Percentiles rank a stretch among this genome's conserved stretches.
These are phyloP conservation scores for Chydorus sphaericus DNA, from an alignment of 2,888 invertebrate genomes.

Conservation along the genomic window DNA sequence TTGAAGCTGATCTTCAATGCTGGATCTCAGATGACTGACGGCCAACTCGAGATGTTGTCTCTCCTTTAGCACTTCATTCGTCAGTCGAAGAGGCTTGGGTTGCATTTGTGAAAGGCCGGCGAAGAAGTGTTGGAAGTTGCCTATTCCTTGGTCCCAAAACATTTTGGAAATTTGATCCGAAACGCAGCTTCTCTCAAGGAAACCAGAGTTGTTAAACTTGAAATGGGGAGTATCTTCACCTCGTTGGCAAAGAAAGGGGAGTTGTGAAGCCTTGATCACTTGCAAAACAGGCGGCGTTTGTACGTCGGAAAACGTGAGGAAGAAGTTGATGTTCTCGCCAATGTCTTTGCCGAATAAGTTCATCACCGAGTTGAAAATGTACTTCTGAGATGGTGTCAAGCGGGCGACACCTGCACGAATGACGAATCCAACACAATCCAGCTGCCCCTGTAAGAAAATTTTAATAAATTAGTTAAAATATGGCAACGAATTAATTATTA, in stretches of 20 bases:
- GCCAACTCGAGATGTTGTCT: conserved; percentile 16
- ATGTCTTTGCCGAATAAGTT: conserved; percentile 20
- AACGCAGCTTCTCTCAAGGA: conserved; percentile 7
- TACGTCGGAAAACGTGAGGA: conserved; percentile 20
- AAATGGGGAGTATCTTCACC: conserved; percentile 12
- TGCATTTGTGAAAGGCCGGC: conserved; percentile 13
- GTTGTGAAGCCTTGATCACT: conserved; percentile 15
- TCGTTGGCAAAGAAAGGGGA: no score
- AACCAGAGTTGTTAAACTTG: conserved; percentile 20
- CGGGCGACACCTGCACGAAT: conserved; percentile 17
- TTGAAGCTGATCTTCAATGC: no score
- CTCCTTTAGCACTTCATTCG: conserved; percentile 19
- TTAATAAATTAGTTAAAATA: no score
- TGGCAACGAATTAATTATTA: no score
- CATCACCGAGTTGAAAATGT: conserved; percentile 18
- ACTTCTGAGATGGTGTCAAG: conserved; percentile 18
- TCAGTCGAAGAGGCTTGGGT: conserved; percentile 17
- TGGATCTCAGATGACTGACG: no score
- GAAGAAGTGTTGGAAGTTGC: conserved; percentile 18
- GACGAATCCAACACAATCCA: conserved; percentile 20
- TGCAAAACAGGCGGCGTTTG: conserved; percentile 19
- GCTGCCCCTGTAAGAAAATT: no score
- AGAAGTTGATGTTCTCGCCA: conserved; percentile 18
- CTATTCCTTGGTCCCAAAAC: conserved; percentile 18
- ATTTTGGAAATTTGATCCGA: neutral